Base-by-base conservation (phyloP, 2,113 vertebrate species). In the Ceyx melanurus region DNA sequence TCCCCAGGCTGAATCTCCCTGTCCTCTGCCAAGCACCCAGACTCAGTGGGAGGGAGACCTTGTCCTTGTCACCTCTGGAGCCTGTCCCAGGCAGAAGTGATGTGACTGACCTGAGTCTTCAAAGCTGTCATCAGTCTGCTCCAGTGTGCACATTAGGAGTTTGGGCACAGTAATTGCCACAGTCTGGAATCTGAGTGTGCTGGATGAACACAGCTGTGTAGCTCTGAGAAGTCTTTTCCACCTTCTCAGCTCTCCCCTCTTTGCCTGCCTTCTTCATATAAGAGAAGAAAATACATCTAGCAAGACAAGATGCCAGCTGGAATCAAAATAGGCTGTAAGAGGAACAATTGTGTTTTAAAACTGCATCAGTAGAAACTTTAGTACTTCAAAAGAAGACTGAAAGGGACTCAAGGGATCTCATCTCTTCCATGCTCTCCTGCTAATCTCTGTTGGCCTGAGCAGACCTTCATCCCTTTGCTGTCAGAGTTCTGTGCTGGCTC, bases 111-210 rank as follows among this genome's bases (percentile, higher is more conserved):
- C 13, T 4, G 8, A 21, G 15, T 14, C 13, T 81, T n/a, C 25
- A 67, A 66, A 64, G 66, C 29, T 12, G 31, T 29, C 46, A 22
- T 8, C 53, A 50, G 8, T 26, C 37, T 0, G 1, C 28, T 51
- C 19, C 61, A 50, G 51, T 5, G 61, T 68, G 68, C 46, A 42
- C 46, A 21, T 9, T 1, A 40, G 26, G 3, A 31, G 42, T 9
- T 66, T 19, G 11, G 18, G 14, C 15, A 2, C 45, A 29, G 35
- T 3, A 12, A 14, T 2, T 43, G 23, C 57, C 66, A 51, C 33
- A 51, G 42, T 25, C 0, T 1, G 10, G 18, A n/a, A 16, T 37
- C 13, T 9, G 33, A 57, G 21, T 0, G 0, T 40, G 51, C 35
- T 80, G 70, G 28, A 33, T 42, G 16, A 92, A 57, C 31, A 25